Percentiles rank a stretch among this genome's conserved stretches.
phyloP scores from a whole-genome alignment of 2,888 invertebrate genomes.

The Rhagophthalmus giganteus region DNA sequence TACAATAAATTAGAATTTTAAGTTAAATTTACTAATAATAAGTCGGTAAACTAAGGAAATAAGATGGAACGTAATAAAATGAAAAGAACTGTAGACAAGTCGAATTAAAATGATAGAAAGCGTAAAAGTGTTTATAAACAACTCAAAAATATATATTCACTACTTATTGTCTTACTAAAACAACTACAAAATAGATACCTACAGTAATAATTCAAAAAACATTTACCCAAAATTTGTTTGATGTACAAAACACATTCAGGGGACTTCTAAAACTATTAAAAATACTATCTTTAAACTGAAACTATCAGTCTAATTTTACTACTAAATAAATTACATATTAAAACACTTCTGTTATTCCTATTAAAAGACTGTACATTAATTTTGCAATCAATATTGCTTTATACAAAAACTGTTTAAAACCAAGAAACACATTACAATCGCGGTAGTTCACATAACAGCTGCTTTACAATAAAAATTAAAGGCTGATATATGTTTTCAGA shows the following conservation, averaged over 20 bases:
- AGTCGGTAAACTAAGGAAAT: no score
- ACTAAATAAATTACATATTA: not conserved
- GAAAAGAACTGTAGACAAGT: no score
- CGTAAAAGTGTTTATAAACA: no score
- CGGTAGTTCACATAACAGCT: slow-evolving; percentile 3
- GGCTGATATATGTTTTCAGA: not conserved
- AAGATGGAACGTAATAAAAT: no score
- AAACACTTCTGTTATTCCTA: not conserved
- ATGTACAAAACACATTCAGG: not conserved
- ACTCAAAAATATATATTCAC: no score
- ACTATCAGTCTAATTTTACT: not conserved
- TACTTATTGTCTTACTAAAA: slow-evolving; percentile 11
- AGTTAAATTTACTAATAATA: no score
- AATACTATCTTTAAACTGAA: not conserved
- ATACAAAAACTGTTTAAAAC: not conserved
- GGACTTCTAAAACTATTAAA: not conserved
- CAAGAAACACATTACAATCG: not conserved
- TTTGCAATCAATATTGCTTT: not conserved
- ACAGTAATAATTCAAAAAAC: not conserved
- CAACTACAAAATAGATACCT: slow-evolving; percentile 3
- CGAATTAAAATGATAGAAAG: no score
- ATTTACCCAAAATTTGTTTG: not conserved
- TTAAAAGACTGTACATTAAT: not conserved
- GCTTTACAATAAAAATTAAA: slow-evolving; percentile 2
- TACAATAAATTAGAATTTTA: no score